phyloP scores from a whole-genome alignment of 64 coral and sea anemone species.

The Porites australiensis region DNA sequence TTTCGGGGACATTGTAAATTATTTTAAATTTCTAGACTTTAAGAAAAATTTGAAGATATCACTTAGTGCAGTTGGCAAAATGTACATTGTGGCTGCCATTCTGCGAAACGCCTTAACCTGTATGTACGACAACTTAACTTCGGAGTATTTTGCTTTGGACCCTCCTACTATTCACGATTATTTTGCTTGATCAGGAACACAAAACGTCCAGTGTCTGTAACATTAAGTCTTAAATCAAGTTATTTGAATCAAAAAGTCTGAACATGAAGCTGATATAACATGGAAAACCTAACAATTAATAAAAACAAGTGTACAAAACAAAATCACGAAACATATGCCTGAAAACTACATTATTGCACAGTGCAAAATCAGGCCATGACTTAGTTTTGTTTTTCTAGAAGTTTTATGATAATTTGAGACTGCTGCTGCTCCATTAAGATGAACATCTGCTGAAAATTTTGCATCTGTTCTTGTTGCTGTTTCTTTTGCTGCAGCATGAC shows the following conservation, averaged over 20 bases:
- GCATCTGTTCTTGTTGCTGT: slow-evolving; percentile 71
- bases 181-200: neutral
- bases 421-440: slow-evolving; percentile 50
- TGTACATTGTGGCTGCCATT: too few relatives aligned
- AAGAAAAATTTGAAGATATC: too few relatives aligned
- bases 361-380: neutral
- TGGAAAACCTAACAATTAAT: neutral
- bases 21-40: too few relatives aligned
- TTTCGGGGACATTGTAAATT: too few relatives aligned
- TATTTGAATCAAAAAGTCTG: too few relatives aligned
- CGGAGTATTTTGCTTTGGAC: neutral
- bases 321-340: slow-evolving; percentile 30
- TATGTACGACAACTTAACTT: too few relatives aligned
- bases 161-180: slow-evolving; percentile 11
- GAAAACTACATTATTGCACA: too few relatives aligned
- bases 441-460: slow-evolving; percentile 66
- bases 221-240: neutral
- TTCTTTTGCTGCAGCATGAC: too few relatives aligned
- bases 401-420: slow-evolving; percentile 51
- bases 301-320: slow-evolving; percentile 42
- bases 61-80: too few relatives aligned
- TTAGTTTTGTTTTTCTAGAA: slow-evolving; percentile 56
- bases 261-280: too few relatives aligned
- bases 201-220: neutral
- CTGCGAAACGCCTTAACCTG: too few relatives aligned